phyloP scores from a whole-genome alignment of 2,113 vertebrate genomes.

The Morone chrysops region DNA sequence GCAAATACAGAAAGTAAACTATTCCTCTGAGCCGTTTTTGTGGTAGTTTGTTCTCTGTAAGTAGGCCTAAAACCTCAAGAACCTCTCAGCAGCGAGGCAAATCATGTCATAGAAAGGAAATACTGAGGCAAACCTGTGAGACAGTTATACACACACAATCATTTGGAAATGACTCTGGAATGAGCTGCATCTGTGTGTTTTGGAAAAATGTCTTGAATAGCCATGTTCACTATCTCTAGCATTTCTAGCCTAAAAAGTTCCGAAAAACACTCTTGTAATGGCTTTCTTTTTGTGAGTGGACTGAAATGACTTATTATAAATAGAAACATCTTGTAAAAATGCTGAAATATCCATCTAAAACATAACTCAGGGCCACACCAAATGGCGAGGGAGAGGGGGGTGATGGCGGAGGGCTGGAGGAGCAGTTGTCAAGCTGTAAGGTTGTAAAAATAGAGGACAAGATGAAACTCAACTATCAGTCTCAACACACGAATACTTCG shows the following conservation, averaged over 20 bases:
- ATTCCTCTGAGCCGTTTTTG: neutral
- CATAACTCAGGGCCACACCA: slow-evolving; percentile 48
- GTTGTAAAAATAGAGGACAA: slow-evolving; percentile 44
- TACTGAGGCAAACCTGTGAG: slow-evolving; percentile 4
- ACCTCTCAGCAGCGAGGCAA: slow-evolving; percentile 3
- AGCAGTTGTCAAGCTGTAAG: slow-evolving; percentile 42
- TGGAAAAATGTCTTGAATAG: slow-evolving; percentile 19
- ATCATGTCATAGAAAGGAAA: neutral
- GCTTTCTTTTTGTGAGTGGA: slow-evolving; percentile 1
- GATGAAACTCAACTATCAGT: slow-evolving; percentile 42
- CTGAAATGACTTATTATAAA: slow-evolving; percentile 55
- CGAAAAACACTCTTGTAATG: slow-evolving; percentile 17
- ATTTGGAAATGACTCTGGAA: slow-evolving; percentile 19
- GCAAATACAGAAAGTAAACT: neutral
- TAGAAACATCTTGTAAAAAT: slow-evolving; percentile 34
- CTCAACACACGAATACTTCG: slow-evolving; percentile 11
- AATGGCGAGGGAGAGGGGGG: slow-evolving; percentile 38
- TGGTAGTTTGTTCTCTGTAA: neutral
- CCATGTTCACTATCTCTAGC: neutral
- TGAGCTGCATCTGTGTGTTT: slow-evolving; percentile 11
- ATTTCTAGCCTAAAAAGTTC: neutral
- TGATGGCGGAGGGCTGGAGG: slow-evolving; percentile 21
- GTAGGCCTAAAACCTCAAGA: neutral
- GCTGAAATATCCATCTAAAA: slow-evolving; percentile 43
- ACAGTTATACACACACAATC: neutral